Conservation (phyloP, 2,888 invertebrate genomes). For the Omphaloscelis lunosa region DNA sequence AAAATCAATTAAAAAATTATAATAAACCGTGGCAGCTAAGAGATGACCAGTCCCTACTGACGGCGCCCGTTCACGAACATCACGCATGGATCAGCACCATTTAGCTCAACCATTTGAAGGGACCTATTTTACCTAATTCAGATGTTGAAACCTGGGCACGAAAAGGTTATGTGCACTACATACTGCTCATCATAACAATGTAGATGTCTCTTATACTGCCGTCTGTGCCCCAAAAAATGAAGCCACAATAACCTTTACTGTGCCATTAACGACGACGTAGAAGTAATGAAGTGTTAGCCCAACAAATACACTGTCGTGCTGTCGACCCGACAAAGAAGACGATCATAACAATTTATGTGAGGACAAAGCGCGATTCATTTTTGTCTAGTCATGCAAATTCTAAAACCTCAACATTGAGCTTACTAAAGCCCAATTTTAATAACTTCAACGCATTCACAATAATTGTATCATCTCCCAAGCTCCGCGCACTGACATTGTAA, state of each 20-base stretch:
- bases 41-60: too few species aligned
- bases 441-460: constrained; percentile 19
- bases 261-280: not conserved
- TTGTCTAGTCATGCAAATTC: not conserved
- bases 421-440: not conserved
- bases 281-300: not conserved
- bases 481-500: constrained; percentile 14
- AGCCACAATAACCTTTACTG: not conserved
- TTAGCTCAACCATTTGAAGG: too few species aligned
- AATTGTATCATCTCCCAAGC: constrained; percentile 12
- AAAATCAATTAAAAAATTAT: too few species aligned
- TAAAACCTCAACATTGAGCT: not conserved
- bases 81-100: too few species aligned
- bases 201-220: not conserved
- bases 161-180: not conserved
- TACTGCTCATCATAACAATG: not conserved
- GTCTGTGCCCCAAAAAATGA: not conserved
- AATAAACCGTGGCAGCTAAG: too few species aligned
- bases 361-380: not conserved
- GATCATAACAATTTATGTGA: not conserved
- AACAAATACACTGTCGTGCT: not conserved
- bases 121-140: too few species aligned
- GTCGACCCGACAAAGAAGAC: not conserved
- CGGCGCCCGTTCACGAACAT: too few species aligned
- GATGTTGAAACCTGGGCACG: not conserved